phyloP scores from a whole-genome alignment of 2,888 invertebrate genomes.

The Creontiades dilutus region DNA sequence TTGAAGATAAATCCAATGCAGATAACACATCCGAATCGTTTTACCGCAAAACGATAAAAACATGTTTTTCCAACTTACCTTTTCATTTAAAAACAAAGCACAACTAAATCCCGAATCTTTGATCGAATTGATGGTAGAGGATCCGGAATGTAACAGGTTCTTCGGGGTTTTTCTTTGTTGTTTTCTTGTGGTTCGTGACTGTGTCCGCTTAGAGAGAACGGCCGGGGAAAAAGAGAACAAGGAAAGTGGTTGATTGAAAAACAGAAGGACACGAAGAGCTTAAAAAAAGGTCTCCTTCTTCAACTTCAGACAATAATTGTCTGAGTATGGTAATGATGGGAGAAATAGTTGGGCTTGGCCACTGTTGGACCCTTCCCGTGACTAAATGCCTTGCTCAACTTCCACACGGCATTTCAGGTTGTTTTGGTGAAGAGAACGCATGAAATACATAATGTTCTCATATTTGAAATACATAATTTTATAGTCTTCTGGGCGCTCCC shows the following conservation, averaged over 20 bases:
- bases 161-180: not conserved
- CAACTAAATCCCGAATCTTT: too few species aligned
- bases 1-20: too few species aligned
- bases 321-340: slow-evolving; percentile 2
- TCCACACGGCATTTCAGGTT: not conserved
- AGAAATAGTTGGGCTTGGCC: slow-evolving; percentile 27
- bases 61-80: too few species aligned
- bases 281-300: not conserved
- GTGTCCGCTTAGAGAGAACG: not conserved
- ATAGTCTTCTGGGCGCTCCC: too few species aligned
- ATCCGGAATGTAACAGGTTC: not conserved
- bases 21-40: too few species aligned
- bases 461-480: too few species aligned
- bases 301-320: slow-evolving; percentile 23
- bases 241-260: not conserved
- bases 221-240: not conserved
- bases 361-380: not conserved
- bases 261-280: not conserved
- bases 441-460: not conserved
- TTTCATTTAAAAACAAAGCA: too few species aligned
- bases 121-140: not conserved
- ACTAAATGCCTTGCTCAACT: not conserved
- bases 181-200: not conserved
- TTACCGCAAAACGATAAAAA: too few species aligned
- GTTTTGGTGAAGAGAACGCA: not conserved